A percentile compares a stretch with the other conserved stretches of the same genome.
Evolutionary conservation across 23 tunicate species (phyloP).

Genomic region (Phallusia fumigata): DNA sequence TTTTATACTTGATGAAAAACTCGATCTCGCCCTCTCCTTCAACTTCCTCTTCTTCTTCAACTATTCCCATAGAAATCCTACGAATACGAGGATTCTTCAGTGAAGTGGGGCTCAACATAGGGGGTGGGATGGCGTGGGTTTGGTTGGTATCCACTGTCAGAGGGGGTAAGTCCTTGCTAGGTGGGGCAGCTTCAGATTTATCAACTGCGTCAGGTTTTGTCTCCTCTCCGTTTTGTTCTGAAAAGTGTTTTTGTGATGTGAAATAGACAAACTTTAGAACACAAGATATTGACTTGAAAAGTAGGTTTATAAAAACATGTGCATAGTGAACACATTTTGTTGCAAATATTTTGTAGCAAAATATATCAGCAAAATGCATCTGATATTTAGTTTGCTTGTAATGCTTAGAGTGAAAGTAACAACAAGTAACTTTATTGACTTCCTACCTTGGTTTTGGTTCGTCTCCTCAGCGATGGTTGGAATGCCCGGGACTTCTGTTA

Average conservation of each 20-base stretch:
- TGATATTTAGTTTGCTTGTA: too few species aligned
- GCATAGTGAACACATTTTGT: too few species aligned
- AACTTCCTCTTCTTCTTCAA: constrained; percentile 38
- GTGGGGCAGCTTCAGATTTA: constrained; percentile 9
- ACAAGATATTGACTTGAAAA: not conserved
- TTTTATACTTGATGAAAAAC: constrained; percentile 81
- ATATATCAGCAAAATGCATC: too few species aligned
- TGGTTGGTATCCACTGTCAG: constrained; percentile 5
- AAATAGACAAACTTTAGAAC: not conserved
- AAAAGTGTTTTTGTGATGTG: too few species aligned
- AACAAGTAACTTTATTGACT: too few species aligned
- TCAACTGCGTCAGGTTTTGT: too few species aligned
- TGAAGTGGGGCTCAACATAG: constrained; percentile 51
- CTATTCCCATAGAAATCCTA: constrained; percentile 64
- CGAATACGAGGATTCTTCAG: constrained; percentile 55
- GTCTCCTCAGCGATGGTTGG: not conserved
- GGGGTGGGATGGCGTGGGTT: constrained; percentile 17
- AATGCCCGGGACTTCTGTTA: constrained; percentile 15
- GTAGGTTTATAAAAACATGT: too few species aligned
- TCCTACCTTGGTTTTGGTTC: not conserved
- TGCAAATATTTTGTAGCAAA: too few species aligned
- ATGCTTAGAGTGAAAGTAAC: too few species aligned
- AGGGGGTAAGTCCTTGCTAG: not conserved
- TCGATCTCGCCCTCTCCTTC: constrained; percentile 63
- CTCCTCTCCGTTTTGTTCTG: too few species aligned